A percentile compares a stretch with the other conserved stretches of the same genome.
Evolutionary conservation across 2,797 vertebrate species (phyloP).

Genomic region (Agapornis canus): DNA sequence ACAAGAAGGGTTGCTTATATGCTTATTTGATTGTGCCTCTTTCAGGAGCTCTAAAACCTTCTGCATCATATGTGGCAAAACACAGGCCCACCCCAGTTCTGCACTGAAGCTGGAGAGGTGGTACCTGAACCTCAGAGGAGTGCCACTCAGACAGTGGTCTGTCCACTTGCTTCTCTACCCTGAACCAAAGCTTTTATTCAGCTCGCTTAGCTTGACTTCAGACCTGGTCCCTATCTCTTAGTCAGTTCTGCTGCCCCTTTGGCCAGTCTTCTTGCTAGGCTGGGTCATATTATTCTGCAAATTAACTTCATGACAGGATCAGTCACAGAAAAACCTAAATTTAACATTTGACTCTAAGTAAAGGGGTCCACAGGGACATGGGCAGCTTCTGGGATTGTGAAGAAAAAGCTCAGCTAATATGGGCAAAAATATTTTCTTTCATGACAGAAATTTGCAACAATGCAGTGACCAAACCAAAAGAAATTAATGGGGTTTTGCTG

Average conservation of each 20-base stretch:
- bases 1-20: background rate
- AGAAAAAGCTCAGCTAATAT: constrained; percentile 2
- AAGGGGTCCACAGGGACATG: background rate
- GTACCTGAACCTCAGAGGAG: background rate
- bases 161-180: background rate
- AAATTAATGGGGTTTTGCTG: background rate
- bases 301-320: background rate
- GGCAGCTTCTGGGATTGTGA: background rate
- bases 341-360: background rate
- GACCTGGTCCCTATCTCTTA: background rate
- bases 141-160: background rate
- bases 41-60: background rate
- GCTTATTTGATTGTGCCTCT: background rate
- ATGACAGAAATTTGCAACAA: constrained; percentile 7
- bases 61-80: background rate
- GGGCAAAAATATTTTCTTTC: background rate
- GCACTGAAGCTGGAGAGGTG: background rate
- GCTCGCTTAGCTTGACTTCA: background rate
- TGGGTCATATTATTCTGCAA: background rate
- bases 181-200: background rate
- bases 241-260: background rate
- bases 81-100: background rate
- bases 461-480: background rate
- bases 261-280: background rate
- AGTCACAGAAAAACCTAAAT: background rate